These are phyloP conservation scores for Prostheceraeus crozeri DNA, from an alignment of 2,888 invertebrate species.

Conservation along the genomic window DNA sequence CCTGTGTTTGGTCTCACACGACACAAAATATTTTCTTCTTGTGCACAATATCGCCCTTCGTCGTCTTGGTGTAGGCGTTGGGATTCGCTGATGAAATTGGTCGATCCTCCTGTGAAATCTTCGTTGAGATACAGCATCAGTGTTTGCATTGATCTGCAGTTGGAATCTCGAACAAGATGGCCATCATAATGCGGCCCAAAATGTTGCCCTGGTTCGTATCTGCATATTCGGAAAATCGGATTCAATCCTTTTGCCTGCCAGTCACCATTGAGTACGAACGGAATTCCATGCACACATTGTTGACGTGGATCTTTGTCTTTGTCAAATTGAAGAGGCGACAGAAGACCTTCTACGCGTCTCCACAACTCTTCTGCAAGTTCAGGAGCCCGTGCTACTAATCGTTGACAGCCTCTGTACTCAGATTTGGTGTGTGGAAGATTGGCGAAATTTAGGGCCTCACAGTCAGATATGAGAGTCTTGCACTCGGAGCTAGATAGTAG, in stretches of 20 bases:
- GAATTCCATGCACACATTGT: too few species aligned
- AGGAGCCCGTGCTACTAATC: too few species aligned
- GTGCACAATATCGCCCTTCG: conserved; percentile 48
- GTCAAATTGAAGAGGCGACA: too few species aligned
- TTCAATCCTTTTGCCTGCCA: conserved; percentile 49
- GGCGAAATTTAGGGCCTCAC: too few species aligned
- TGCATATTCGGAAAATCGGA: conserved; percentile 48
- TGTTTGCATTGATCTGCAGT: conserved; percentile 47
- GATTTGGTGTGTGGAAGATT: too few species aligned
- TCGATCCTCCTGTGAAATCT: conserved; percentile 47
- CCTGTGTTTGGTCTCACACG: conserved; percentile 47
- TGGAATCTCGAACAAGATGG: conserved; percentile 31
- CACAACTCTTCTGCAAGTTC: too few species aligned
- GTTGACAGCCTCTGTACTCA: too few species aligned
- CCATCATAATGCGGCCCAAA: conserved; percentile 54
- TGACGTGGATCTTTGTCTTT: too few species aligned
- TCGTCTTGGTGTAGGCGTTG: conserved; percentile 44
- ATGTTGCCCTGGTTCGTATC: conserved; percentile 49
- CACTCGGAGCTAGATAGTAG: too few species aligned
- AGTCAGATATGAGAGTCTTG: too few species aligned
- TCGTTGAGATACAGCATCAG: conserved; percentile 51
- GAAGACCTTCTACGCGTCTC: too few species aligned
- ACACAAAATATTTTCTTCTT: conserved; percentile 48
- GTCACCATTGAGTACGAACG: conserved; percentile 44
- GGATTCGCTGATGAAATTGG: conserved; percentile 50